Evolutionary conservation across 2,888 invertebrate species (phyloP).

Genomic region (Ormyrus labotus): DNA sequence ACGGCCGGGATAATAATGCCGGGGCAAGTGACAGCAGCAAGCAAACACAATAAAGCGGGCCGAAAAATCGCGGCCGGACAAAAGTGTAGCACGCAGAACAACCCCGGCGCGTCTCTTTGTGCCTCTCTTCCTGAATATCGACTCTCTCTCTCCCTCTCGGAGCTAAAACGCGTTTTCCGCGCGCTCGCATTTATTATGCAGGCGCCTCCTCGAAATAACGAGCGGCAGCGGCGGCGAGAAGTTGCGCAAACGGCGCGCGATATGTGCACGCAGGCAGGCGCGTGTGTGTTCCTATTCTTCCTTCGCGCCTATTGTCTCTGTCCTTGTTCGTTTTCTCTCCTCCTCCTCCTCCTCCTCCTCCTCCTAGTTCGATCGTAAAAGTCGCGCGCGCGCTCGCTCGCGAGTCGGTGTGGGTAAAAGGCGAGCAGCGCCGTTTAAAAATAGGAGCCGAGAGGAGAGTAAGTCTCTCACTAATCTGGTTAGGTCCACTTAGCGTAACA

Average conservation of each 20-base stretch:
- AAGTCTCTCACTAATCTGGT: constrained; percentile 75
- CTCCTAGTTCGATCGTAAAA: constrained; percentile 37
- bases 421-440: constrained; percentile 69
- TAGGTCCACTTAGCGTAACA: constrained; percentile 75
- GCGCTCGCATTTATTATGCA: constrained; percentile 32
- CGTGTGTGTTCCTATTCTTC: background rate
- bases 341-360: background rate
- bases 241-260: no score
- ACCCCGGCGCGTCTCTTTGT: background rate
- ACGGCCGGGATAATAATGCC: no score
- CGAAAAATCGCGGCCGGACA: no score
- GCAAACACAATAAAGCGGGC: no score
- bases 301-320: background rate
- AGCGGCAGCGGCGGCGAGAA: background rate
- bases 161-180: background rate
- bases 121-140: background rate
- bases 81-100: no score
- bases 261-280: background rate
- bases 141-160: background rate
- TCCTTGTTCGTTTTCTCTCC: background rate
- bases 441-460: constrained; percentile 61
- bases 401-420: constrained; percentile 9
- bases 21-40: no score
- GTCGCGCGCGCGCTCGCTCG: constrained; percentile 23
- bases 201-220: constrained; percentile 46